Base-by-base conservation (phyloP, 1,140 invertebrate species). In the Solenopsis fugax region DNA sequence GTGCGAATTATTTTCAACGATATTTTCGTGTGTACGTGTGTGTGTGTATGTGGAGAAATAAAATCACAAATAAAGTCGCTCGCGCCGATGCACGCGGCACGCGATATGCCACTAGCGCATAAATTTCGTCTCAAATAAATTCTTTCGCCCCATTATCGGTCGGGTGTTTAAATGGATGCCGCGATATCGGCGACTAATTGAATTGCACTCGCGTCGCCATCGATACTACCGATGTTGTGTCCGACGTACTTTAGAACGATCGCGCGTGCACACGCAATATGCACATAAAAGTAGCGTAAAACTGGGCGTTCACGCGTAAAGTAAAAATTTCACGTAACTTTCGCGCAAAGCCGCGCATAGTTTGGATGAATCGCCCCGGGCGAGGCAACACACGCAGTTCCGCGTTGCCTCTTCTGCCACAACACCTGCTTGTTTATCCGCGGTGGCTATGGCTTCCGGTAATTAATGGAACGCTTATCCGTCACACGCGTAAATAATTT, bases 371-470 rank as follows among this genome's bases (percentile, higher is more conserved):
- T 60, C 69, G 29, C 80, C 69, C 18, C 54, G 54, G 45, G 80
- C 80, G 56, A 75, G 54, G 24, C 37, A 82, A 75, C 69, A 60
- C 64, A 18, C 34, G 18, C n/a, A 10, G 80, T 37, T 18, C n/a
- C 29, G 24, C 41, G 56, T 24, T 75, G 24, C 80, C 50, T 45
- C 54, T 72, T 84, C 54, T 34, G 45, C 24, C 24, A 37, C 56
- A 60, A 84, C 80, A 75, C 80, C 29, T 84, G 80, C 29, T 84
- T 84, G 88, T 90, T 90, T 89, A 87, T 90, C 48, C 58, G 72
- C 13, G 56, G 64, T 89, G 75, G 80, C 60, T 45, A 75, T 54
- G 37, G 18, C 82, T 76, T 65, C 29, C 48, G 34, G 72, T 89
- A 84, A 77, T 90, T 90, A 90, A 89, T 88, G 54, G 54, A 69